Conservation (phyloP, 2,888 invertebrate genomes). For the Argyresthia albistria region DNA sequence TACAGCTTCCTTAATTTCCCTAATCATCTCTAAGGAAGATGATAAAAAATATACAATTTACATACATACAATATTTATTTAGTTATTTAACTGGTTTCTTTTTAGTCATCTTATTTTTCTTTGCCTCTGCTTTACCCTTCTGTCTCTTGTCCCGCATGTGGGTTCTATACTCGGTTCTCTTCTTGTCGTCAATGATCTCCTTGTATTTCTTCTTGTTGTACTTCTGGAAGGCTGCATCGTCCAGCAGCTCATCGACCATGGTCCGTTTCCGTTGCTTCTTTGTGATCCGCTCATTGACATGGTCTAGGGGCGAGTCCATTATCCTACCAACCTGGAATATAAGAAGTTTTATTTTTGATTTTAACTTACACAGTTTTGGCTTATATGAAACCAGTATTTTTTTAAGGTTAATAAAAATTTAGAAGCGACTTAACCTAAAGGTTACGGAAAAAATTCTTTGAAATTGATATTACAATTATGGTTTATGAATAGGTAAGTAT, state of each 20-base stretch:
- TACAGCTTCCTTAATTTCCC: too few species aligned
- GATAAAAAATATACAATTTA: too few species aligned
- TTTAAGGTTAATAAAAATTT: too few species aligned
- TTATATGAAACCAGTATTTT: too few species aligned
- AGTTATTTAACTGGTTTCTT: slow-evolving; percentile 23
- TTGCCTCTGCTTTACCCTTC: slow-evolving; percentile 68
- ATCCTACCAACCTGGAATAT: slow-evolving; percentile 79
- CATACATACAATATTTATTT: too few species aligned
- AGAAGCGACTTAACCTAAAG: too few species aligned
- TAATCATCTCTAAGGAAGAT: too few species aligned
- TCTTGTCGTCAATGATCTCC: slow-evolving; percentile 81
- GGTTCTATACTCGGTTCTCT: slow-evolving; percentile 79
- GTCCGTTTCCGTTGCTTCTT: slow-evolving; percentile 91
- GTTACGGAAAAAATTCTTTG: too few species aligned
- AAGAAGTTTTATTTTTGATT: too few species aligned
- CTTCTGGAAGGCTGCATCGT: slow-evolving; percentile 88
- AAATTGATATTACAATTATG: too few species aligned
- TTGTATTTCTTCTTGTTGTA: slow-evolving; percentile 86
- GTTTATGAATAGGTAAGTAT: too few species aligned
- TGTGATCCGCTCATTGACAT: slow-evolving; percentile 86
- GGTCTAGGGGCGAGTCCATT: slow-evolving; percentile 89
- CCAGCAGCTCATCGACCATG: slow-evolving; percentile 93
- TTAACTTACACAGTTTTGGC: too few species aligned
- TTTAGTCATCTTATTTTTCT: slow-evolving; percentile 44
- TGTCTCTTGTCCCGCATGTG: slow-evolving; percentile 82